Conservation (phyloP, 2,797 vertebrate species). For the Mastacembelus armatus region DNA sequence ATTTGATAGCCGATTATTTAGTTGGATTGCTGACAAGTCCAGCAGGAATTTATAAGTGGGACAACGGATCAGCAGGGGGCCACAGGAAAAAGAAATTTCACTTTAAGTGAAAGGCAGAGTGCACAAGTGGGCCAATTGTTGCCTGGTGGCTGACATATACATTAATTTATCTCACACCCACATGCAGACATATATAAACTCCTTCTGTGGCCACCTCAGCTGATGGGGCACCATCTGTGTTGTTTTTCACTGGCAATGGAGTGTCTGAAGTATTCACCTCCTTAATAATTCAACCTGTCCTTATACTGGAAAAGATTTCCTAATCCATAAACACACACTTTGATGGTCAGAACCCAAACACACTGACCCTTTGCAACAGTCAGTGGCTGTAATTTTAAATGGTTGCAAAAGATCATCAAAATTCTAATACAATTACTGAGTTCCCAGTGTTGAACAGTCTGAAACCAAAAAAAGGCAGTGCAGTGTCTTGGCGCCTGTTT, state of each 20-base stretch:
- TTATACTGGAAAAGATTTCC: slow-evolving; percentile 30
- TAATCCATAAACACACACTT: slow-evolving; percentile 31
- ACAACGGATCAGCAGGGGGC: slow-evolving; percentile 32
- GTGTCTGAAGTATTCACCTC: slow-evolving; percentile 31
- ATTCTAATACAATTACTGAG: no score
- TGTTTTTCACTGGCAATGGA: slow-evolving; percentile 23
- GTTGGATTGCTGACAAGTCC: slow-evolving; percentile 53
- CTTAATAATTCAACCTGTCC: slow-evolving; percentile 67
- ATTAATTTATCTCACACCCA: slow-evolving; percentile 61
- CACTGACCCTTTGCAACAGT: no score
- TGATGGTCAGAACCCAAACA: slow-evolving; percentile 25
- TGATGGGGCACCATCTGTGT: slow-evolving; percentile 64
- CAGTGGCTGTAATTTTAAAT: background rate
- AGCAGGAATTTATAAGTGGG: slow-evolving; percentile 58
- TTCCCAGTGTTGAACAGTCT: no score
- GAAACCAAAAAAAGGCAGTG: no score
- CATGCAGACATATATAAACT: slow-evolving; percentile 47
- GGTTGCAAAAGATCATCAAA: background rate
- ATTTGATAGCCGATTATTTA: slow-evolving; percentile 57
- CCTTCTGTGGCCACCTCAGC: slow-evolving; percentile 26
- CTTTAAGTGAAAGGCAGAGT: slow-evolving; percentile 44
- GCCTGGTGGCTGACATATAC: slow-evolving; percentile 37
- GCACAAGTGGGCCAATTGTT: slow-evolving; percentile 56
- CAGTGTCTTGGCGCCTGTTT: background rate
- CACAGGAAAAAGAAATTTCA: slow-evolving; percentile 44